Percentiles rank a stretch among this genome's conserved stretches.
These are phyloP conservation scores for Bombus sibiricus DNA, from an alignment of 1,140 invertebrate species.

Conservation along the genomic window DNA sequence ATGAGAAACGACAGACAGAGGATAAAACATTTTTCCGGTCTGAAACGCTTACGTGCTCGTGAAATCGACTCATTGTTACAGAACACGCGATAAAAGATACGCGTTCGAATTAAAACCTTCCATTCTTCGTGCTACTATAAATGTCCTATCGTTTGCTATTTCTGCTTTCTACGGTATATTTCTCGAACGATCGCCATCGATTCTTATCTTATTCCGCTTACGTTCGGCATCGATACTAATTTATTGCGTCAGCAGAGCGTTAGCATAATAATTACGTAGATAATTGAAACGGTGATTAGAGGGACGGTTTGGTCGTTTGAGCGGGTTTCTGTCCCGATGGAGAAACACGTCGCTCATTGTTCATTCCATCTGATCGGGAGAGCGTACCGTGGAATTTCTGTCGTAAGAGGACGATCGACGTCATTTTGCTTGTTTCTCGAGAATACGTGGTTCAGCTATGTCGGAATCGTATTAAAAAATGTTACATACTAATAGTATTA, in stretches of 20 bases:
- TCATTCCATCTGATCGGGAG: not conserved
- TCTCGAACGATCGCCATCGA: not conserved
- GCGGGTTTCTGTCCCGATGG: not conserved
- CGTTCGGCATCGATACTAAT: not conserved
- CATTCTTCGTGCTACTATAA: not conserved
- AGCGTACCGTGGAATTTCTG: too few relatives aligned
- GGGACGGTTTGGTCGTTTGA: not conserved
- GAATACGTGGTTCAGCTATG: too few relatives aligned
- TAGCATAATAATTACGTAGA: conserved; percentile 10
- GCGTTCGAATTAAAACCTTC: not conserved
- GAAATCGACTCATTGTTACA: not conserved
- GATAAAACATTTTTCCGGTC: conserved; percentile 1
- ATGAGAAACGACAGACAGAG: not conserved
- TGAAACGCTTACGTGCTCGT: not conserved
- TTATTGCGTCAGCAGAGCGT: not conserved
- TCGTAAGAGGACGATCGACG: too few relatives aligned
- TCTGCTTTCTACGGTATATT: not conserved
- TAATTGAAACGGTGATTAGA: conserved; percentile 15
- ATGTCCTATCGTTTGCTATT: not conserved
- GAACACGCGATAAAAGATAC: conserved; percentile 10
- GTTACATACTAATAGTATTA: too few relatives aligned
- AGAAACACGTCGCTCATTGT: not conserved
- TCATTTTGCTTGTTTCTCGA: too few relatives aligned
- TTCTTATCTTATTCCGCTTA: not conserved
- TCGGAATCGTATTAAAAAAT: too few relatives aligned